Evolutionary conservation across 2,888 invertebrate genomes (phyloP), one percentile per base, ranked within the genome.

Genomic region (Odontomyia ornata): DNA sequence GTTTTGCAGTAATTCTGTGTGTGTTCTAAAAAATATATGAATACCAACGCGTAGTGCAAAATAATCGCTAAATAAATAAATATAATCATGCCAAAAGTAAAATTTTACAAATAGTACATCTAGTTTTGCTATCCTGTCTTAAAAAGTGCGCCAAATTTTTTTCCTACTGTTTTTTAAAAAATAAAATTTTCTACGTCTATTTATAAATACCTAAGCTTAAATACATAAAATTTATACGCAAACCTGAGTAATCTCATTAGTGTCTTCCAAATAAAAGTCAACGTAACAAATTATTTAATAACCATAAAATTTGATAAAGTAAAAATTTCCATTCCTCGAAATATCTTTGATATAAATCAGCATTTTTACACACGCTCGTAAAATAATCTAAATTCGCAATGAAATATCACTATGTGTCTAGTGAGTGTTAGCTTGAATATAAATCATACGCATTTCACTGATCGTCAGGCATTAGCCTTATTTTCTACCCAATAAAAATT

Each of bases 111-210:
- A 52, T 9, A 52, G 52, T 18, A 15, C 13, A 15, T 13, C 3
- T 52, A 9, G 4, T 52, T 52, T 52, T 52, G 7, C 15, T 52
- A 52, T n/a, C 3, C 4, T 9, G 7, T 9, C 15, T 9, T 23
- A 15, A 43, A 64, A 65, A 65, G n/a, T 36, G 43, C 23, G 36
- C 65, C 47, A 69, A 69, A 69, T 69, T 47, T 69, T 65, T 36
- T 11, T 62, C n/a, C 30, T 30, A 18, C 57, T 23, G 18, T 11
- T 18, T 5, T 21, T 18, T 57, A 57, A 1, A 57, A 9, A 5
- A 7, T 5, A 11, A 62, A 27, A 25, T 25, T 62, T 62, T 62
- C 13, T 62, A 62, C 27, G 62, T 62, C 25, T 27, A 62, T 62
- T 62, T 62, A 25, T 25, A 25, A n/a, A 62, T 27, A 52, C 15